Evolutionary conservation across 1,140 invertebrate species (phyloP).

Genomic region (Anagrus nilaparvatae): DNA sequence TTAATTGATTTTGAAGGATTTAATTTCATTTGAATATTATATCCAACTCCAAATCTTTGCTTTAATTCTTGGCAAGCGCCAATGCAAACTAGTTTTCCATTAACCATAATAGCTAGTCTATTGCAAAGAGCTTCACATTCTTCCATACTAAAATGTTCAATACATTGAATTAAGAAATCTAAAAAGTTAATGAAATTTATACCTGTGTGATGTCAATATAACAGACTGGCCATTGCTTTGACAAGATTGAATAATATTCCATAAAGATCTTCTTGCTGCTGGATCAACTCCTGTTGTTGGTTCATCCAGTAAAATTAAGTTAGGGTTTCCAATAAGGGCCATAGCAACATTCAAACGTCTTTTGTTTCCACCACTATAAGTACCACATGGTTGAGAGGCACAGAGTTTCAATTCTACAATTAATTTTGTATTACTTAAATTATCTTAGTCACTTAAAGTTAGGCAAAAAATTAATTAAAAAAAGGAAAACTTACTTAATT

Average conservation of each 20-base stretch:
- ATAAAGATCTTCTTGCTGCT: constrained; percentile 67
- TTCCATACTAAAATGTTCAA: constrained; percentile 62
- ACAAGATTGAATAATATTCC: constrained; percentile 57
- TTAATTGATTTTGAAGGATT: constrained; percentile 20
- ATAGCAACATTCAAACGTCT: constrained; percentile 90
- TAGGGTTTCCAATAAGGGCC: constrained; percentile 70
- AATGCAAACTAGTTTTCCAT: constrained; percentile 64
- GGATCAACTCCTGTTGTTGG: constrained; percentile 74
- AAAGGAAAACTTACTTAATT: constrained; percentile 23
- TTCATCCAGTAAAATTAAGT: constrained; percentile 65
- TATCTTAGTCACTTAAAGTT: neutral
- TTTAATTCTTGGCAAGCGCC: constrained; percentile 62
- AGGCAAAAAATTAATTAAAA: neutral
- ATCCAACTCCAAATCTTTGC: constrained; percentile 43
- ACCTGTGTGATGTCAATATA: constrained; percentile 69
- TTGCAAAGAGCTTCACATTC: constrained; percentile 85
- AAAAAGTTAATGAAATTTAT: constrained; percentile 8
- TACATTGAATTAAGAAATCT: neutral
- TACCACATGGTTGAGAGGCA: constrained; percentile 28
- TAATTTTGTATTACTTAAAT: neutral
- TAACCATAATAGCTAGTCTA: constrained; percentile 78
- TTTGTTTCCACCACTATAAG: constrained; percentile 82
- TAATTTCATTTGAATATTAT: constrained; percentile 40
- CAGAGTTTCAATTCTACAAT: constrained; percentile 15
- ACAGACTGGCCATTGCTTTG: constrained; percentile 57